Base-by-base conservation (phyloP, 2,113 vertebrate genomes). In the Colossoma macropomum region DNA sequence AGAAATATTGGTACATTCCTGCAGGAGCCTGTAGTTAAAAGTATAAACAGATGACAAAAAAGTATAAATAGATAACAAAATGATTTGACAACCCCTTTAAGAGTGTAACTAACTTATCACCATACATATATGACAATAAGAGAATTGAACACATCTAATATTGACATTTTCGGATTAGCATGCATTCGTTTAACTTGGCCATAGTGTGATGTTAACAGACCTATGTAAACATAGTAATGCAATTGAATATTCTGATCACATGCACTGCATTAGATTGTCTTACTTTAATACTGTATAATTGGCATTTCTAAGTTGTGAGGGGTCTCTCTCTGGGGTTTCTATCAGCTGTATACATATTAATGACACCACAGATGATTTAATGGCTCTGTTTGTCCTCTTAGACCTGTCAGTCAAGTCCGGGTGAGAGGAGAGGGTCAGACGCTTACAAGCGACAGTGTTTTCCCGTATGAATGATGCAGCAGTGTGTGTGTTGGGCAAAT, bases 391-490 rank as follows among this genome's bases (percentile, higher is more conserved):
- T 79, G 68, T 63, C 50, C 16, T 10, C 12, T 68, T 50, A 16
- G 56, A 80, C 6, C 28, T 25, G 77, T 77, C 85, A 83, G 19
- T 86, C 81, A 86, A 65, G 76, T 13, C 48, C 0, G 16, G 48
- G 38, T 81, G 19, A 80, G 41, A 80, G 54, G 19, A 56, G 34
- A 60, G 19, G 25, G 56, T 52, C 27, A 10, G 48, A 77, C 38
- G 15, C 71, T 41, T 62, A 60, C 34, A 34, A 86, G 65, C 10
- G 52, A 75, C n/a, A 54, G 28, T 28, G n/a, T 66, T 63, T 62
- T 59, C 13, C 23, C 5, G 0, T 71, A 15, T 79, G 62, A 83
- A 79, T 52, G 34, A 75, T 70, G 54, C n/a, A 82, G 63, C 62
- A 48, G 38, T 11, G 48, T 63, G 71, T 75, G 50, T 74, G 69